A percentile compares a stretch with the other conserved stretches of the same genome.
Evolutionary conservation across 2,113 vertebrate genomes (phyloP).

Genomic region (Carettochelys insculpta): DNA sequence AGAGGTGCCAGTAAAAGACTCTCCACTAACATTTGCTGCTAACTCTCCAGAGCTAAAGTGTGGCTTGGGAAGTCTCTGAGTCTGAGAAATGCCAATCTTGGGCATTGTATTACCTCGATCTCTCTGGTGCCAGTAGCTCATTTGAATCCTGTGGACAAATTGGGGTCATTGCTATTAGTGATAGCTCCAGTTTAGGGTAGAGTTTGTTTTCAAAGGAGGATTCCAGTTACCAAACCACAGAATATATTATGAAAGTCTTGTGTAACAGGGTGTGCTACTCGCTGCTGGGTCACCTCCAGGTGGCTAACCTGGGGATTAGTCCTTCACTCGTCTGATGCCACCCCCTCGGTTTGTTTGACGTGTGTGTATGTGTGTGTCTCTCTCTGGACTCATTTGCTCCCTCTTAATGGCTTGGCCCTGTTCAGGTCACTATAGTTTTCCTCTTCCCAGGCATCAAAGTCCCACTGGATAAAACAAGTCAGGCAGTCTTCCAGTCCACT

Average conservation of each 20-base stretch:
- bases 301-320: too few relatives aligned
- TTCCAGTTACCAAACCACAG: neutral
- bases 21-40: slow-evolving; percentile 6
- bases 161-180: accelerated
- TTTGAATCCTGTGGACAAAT: neutral
- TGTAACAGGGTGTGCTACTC: too few relatives aligned
- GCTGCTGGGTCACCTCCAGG: too few relatives aligned
- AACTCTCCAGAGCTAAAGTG: neutral
- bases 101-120: neutral
- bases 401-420: neutral
- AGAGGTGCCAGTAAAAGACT: neutral
- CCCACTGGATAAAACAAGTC: too few relatives aligned
- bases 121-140: slow-evolving; percentile 9
- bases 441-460: neutral
- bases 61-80: slow-evolving; percentile 47
- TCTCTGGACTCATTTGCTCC: neutral
- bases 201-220: slow-evolving; percentile 24
- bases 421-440: neutral
- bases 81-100: accelerated
- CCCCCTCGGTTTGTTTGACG: neutral
- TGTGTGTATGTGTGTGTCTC: neutral
- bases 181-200: slow-evolving; percentile 1
- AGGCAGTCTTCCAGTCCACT: too few relatives aligned
- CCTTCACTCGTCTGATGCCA: too few relatives aligned
- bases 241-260: neutral